phyloP scores from a whole-genome alignment of 2,797 vertebrate genomes.

The Mycteria americana region DNA sequence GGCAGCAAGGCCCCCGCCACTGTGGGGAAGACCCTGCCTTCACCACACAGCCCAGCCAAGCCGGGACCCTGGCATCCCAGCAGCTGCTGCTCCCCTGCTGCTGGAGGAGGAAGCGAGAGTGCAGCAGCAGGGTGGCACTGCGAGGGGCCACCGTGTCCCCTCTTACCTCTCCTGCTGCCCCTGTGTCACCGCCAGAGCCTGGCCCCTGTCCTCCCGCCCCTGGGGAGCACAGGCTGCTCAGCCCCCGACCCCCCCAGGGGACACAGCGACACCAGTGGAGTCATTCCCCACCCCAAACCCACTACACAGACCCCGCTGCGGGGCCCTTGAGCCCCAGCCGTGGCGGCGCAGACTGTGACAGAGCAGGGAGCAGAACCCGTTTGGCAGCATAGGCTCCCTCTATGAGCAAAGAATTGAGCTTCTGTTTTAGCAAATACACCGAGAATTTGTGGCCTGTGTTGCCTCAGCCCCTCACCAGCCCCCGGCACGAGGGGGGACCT shows the following conservation, averaged over 20 bases:
- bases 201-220: background rate
- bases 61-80: accelerated
- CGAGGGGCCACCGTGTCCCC: accelerated
- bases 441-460: background rate
- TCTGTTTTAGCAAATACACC: background rate
- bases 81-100: background rate
- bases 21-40: background rate
- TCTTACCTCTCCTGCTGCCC: accelerated
- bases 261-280: accelerated
- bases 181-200: background rate
- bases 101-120: background rate
- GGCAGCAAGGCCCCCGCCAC: accelerated
- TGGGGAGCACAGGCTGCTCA: background rate
- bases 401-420: accelerated
- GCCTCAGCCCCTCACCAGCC: background rate
- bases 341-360: accelerated
- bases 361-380: background rate
- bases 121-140: accelerated
- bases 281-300: background rate
- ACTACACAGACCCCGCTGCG: accelerated
- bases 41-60: background rate
- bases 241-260: background rate
- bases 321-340: accelerated
- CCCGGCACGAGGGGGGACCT: accelerated
- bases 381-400: background rate